Percentiles rank a stretch among this genome's conserved stretches.
These are phyloP conservation scores for Pseudachorutes palmiensis DNA, from an alignment of 1,140 invertebrate species.

Conservation along the genomic window DNA sequence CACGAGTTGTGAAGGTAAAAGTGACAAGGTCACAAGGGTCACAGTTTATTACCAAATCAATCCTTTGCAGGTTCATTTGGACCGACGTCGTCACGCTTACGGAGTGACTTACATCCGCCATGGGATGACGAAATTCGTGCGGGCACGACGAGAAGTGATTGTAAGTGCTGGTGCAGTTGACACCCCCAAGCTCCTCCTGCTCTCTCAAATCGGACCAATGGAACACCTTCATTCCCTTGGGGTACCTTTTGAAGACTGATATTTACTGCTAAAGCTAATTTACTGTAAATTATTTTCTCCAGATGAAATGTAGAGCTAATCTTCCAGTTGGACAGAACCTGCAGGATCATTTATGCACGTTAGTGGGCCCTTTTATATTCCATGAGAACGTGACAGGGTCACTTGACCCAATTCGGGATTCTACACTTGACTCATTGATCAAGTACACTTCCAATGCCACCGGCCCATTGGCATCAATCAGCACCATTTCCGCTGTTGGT, in stretches of 20 bases:
- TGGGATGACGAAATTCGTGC: constrained; percentile 22
- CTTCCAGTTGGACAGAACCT: constrained; percentile 25
- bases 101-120: constrained; percentile 26
- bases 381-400: constrained; percentile 18
- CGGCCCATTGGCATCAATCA: constrained; percentile 7
- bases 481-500: background rate
- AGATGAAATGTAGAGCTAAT: constrained; percentile 13
- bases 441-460: background rate
- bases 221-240: constrained; percentile 7
- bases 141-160: constrained; percentile 41
- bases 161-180: constrained; percentile 62
- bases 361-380: constrained; percentile 23
- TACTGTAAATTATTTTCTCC: background rate
- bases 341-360: constrained; percentile 19
- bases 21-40: constrained; percentile 41
- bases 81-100: constrained; percentile 17
- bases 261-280: background rate
- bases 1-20: constrained; percentile 43
- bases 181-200: constrained; percentile 67
- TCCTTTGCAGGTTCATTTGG: constrained; percentile 20
- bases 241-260: background rate
- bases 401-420: constrained; percentile 16
- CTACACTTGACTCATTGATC: background rate
- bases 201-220: constrained; percentile 61
- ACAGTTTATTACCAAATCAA: background rate